Percentiles rank a stretch among this genome's conserved stretches.
Conservation (phyloP, 64 coral and sea anemone genomes). For the Montipora sp. region DNA sequence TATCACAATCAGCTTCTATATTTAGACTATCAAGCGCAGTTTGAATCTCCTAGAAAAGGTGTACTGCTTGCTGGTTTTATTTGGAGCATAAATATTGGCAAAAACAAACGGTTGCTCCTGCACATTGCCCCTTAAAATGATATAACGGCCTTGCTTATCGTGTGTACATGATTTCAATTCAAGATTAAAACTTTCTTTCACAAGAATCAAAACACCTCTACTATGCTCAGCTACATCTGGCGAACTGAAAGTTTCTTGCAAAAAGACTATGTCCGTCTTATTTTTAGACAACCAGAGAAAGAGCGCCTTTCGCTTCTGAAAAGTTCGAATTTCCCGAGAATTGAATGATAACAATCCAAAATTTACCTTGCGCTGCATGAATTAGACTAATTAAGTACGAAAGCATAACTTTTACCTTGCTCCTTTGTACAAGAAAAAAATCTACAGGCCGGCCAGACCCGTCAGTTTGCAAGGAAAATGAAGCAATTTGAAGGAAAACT, state of each 20-base stretch:
- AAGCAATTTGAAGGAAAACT: too few relatives aligned
- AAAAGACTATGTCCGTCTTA: background rate
- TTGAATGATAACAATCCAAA: slow-evolving; percentile 27
- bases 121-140: background rate
- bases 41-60: background rate
- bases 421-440: too few relatives aligned
- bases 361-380: background rate
- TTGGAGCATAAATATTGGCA: slow-evolving; percentile 47
- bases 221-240: background rate
- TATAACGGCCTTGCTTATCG: background rate
- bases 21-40: background rate
- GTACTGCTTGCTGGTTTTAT: background rate
- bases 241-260: slow-evolving; percentile 1
- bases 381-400: background rate
- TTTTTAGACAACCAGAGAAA: background rate
- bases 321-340: background rate
- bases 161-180: background rate
- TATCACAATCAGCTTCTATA: background rate
- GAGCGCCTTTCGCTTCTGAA: background rate
- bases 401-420: background rate
- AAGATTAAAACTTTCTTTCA: slow-evolving; percentile 12
- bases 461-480: too few relatives aligned
- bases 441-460: too few relatives aligned
- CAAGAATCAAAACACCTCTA: background rate
- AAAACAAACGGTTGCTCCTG: slow-evolving; percentile 7